Percentiles rank a stretch among this genome's conserved stretches.
These are phyloP conservation scores for Pithys albifrons DNA, from an alignment of 2,113 vertebrate species.

Conservation along the genomic window DNA sequence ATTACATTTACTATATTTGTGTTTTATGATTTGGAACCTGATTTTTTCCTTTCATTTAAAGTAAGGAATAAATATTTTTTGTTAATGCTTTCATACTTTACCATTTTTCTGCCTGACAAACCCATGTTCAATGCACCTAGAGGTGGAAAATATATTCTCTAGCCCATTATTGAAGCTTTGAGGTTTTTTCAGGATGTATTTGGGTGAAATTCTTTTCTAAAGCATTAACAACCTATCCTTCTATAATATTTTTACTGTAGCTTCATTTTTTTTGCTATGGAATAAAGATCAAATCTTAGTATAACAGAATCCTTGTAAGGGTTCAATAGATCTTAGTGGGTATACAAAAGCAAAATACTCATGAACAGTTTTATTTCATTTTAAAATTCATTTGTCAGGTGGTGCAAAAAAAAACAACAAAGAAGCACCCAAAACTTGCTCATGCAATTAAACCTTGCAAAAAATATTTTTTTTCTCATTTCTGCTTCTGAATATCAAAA, in stretches of 20 bases:
- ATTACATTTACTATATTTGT: neutral
- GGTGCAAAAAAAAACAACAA: accelerated
- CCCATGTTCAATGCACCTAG: neutral
- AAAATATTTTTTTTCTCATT: neutral
- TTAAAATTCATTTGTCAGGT: neutral
- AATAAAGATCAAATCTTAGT: neutral
- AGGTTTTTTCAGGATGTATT: neutral
- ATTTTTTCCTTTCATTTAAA: neutral
- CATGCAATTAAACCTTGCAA: neutral
- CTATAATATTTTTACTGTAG: neutral
- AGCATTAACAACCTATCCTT: neutral
- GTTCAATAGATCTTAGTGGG: accelerated
- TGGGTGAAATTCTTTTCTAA: neutral
- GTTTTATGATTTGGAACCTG: neutral
- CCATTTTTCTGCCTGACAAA: neutral
- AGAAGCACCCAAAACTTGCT: neutral
- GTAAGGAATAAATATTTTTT: neutral
- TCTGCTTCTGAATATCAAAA: neutral
- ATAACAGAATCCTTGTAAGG: neutral
- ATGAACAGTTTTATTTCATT: neutral
- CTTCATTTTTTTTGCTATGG: neutral
- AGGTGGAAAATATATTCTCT: neutral
- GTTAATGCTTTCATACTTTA: neutral
- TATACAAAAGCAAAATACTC: neutral
- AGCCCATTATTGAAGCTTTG: neutral